Conservation (phyloP, 2,888 invertebrate genomes). For the Apodemia mormo region DNA sequence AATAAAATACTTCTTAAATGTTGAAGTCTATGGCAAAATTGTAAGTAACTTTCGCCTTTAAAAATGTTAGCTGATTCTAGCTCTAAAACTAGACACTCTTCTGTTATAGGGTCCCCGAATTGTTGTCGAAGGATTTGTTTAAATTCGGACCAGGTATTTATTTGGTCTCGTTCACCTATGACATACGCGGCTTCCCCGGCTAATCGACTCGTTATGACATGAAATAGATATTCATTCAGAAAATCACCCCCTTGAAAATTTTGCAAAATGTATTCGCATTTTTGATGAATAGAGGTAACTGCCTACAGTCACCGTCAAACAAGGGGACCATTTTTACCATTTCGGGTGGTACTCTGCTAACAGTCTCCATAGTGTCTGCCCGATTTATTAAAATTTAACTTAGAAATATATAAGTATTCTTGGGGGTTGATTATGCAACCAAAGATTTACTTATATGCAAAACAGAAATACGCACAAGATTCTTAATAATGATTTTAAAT, state of each 20-base stretch:
- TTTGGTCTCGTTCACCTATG: too few species aligned
- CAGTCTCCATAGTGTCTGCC: too few species aligned
- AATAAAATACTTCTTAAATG: conserved; percentile 28
- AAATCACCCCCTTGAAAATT: too few species aligned
- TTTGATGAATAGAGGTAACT: conserved; percentile 25
- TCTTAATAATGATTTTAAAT: too few species aligned
- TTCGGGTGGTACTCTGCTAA: too few species aligned
- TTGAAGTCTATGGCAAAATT: conserved; percentile 34
- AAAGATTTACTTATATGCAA: too few species aligned
- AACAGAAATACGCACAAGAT: too few species aligned
- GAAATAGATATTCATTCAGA: conserved; percentile 33
- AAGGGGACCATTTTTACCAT: conserved; percentile 22
- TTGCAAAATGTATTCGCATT: conserved; percentile 29
- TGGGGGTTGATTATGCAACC: too few species aligned
- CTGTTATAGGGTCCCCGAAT: conserved; percentile 33
- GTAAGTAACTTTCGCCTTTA: conserved; percentile 30
- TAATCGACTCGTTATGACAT: conserved; percentile 33
- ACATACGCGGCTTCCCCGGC: too few species aligned
- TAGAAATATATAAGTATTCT: too few species aligned
- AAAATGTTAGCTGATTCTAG: conserved; percentile 28
- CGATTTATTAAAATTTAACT: too few species aligned
- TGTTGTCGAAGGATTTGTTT: conserved; percentile 26
- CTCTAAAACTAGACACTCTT: conserved; percentile 31
- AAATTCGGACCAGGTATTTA: conserved; percentile 27
- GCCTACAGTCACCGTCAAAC: conserved; percentile 19